Evolutionary conservation across 2,797 vertebrate genomes (phyloP).

Genomic region (Girardinus metallicus): DNA sequence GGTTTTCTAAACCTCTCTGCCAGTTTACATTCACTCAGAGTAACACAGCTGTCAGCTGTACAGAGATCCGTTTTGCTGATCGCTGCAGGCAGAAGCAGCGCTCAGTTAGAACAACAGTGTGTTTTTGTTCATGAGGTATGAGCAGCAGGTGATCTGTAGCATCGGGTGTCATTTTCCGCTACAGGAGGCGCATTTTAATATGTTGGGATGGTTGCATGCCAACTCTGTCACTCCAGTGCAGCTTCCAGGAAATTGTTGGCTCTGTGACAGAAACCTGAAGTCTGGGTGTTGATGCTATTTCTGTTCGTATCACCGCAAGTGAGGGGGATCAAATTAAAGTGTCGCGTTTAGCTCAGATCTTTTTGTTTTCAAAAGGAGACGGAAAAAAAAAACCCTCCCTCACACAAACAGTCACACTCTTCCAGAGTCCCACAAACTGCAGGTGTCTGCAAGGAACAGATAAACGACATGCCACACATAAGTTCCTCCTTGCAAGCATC

Average conservation of each 20-base stretch:
- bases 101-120: neutral
- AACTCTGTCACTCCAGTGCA: slow-evolving; percentile 33
- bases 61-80: neutral
- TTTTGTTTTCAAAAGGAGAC: slow-evolving; percentile 1
- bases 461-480: slow-evolving; percentile 31
- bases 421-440: slow-evolving; percentile 24
- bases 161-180: slow-evolving; percentile 9
- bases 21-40: neutral
- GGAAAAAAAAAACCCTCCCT: slow-evolving; percentile 13
- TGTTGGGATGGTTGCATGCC: slow-evolving; percentile 39
- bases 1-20: no score
- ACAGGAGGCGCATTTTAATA: slow-evolving; percentile 12
- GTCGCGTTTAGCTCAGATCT: slow-evolving; percentile 16
- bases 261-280: slow-evolving; percentile 26
- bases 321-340: neutral
- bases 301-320: slow-evolving; percentile 2
- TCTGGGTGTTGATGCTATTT: neutral
- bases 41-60: neutral
- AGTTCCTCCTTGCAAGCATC: slow-evolving; percentile 30
- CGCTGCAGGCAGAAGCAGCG: neutral
- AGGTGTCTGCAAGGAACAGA: slow-evolving; percentile 38
- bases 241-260: slow-evolving; percentile 31
- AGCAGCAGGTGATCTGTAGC: neutral
- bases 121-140: neutral
- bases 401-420: slow-evolving; percentile 31